Base-by-base conservation (phyloP, 2,113 vertebrate species). In the Lycaon pictus region DNA sequence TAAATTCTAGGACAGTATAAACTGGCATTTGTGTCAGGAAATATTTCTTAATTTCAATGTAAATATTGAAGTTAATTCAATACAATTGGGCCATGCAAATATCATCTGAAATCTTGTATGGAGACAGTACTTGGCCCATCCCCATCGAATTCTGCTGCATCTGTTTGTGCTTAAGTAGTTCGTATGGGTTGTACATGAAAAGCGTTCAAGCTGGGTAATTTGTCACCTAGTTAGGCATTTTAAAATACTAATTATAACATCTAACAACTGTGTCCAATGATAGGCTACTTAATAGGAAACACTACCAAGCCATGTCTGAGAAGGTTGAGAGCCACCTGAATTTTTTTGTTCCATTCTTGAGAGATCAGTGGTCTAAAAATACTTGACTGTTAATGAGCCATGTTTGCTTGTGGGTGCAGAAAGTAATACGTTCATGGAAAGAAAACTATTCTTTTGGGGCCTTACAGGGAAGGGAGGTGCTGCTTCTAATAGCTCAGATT, bases 191-290 rank as follows among this genome's bases (percentile, higher is more conserved):
- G 80, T 97, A 79, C 96, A 96, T 93, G 87, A 85, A 93, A 92
- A 94, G 55, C 29, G 19, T 93, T 92, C 22, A 69, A 96, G n/a
- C 55, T 62, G 62, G 94, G 20, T 69, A 71, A 84, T 98, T 98
- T 98, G 92, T 97, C 91, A 98, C 90, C 74, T 96, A 90, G 35
- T 97, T 96, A 97, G 96, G 84, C 71, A 81, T 89, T 97, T 97
- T 11, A 98, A 98, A 96, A 82, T 90, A 63, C 88, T 94, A 84
- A 93, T 96, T 90, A 86, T 29, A 62, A 81, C 94, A 43, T 96
- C 81, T 93, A 93, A 95, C 12, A 32, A 48, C 48, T 35, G 63
- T 82, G 56, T 90, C 81, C 71, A 77, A 0, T 11, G 48, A 76
- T 60, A 32, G 60, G 20, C 7, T 63, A n/a, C 25, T 69, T 91